A percentile compares a stretch with the other conserved stretches of the same genome.
Conservation (phyloP, 2,113 vertebrate species). For the Hucho hucho region DNA sequence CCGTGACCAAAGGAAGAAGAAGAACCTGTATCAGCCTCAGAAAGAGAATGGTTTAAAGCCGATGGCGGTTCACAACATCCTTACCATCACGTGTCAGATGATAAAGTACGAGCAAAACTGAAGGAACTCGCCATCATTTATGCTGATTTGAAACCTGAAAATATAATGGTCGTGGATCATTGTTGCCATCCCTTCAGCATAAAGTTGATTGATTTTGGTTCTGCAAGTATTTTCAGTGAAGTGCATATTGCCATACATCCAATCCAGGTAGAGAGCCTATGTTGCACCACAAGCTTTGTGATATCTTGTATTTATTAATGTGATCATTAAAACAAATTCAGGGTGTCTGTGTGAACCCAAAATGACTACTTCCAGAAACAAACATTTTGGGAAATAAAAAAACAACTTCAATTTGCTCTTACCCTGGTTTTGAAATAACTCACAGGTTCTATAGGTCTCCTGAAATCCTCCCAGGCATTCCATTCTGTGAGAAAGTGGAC, state of each 20-base stretch:
- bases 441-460: constrained; percentile 73
- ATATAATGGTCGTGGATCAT: constrained; percentile 80
- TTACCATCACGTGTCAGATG: constrained; percentile 70
- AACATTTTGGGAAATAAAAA: too few relatives aligned
- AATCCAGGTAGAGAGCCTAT: constrained; percentile 57
- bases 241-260: constrained; percentile 72
- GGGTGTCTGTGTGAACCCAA: neutral
- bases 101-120: constrained; percentile 68
- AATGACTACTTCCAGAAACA: too few relatives aligned
- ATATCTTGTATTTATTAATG: neutral
- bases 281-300: neutral
- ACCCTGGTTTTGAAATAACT: neutral
- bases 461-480: constrained; percentile 75
- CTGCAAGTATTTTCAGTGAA: constrained; percentile 69
- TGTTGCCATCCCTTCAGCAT: constrained; percentile 66
- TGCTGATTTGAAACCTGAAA: constrained; percentile 77
- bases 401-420: neutral
- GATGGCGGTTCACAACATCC: constrained; percentile 66
- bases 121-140: constrained; percentile 79
- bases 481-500: constrained; percentile 77
- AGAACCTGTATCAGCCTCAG: constrained; percentile 78
- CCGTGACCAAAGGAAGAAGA: constrained; percentile 49
- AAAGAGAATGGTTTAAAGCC: constrained; percentile 71
- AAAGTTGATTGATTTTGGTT: constrained; percentile 80
- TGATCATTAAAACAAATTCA: neutral